These are phyloP conservation scores for Drosophila mercatorum DNA, from an alignment of 2,888 invertebrate species.

Conservation along the genomic window DNA sequence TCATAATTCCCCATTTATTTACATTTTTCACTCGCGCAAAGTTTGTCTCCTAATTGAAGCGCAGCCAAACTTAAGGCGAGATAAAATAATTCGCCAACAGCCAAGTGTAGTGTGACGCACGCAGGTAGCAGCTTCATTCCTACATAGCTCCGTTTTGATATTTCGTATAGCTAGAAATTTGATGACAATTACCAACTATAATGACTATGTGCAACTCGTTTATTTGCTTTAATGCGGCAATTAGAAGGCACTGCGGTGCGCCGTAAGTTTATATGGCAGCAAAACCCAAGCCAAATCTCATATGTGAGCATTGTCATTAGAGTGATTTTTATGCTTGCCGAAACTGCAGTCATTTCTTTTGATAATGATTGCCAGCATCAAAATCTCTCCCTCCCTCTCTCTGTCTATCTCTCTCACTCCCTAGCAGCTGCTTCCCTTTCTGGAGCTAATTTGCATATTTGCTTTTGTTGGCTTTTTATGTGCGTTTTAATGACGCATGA, in stretches of 20 bases:
- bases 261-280: conserved; percentile 52
- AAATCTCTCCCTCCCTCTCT: conserved; percentile 5
- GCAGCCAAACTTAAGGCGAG: conserved; percentile 49
- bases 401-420: background rate
- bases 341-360: conserved; percentile 53
- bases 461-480: conserved; percentile 47
- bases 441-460: conserved; percentile 44
- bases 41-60: conserved; percentile 43
- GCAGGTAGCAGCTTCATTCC: background rate
- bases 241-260: conserved; percentile 39
- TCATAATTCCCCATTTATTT: background rate
- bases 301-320: conserved; percentile 49
- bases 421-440: conserved; percentile 10
- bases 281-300: conserved; percentile 7
- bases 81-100: conserved; percentile 42
- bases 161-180: conserved; percentile 48
- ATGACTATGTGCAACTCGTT: conserved; percentile 41
- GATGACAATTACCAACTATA: conserved; percentile 50
- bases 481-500: conserved; percentile 64
- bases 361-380: conserved; percentile 53
- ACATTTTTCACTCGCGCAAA: conserved; percentile 8
- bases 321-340: conserved; percentile 50
- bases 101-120: conserved; percentile 8
- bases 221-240: conserved; percentile 69
- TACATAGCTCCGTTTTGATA: background rate